phyloP scores from a whole-genome alignment of 2,113 vertebrate genomes.

The Dasyprocta punctata region DNA sequence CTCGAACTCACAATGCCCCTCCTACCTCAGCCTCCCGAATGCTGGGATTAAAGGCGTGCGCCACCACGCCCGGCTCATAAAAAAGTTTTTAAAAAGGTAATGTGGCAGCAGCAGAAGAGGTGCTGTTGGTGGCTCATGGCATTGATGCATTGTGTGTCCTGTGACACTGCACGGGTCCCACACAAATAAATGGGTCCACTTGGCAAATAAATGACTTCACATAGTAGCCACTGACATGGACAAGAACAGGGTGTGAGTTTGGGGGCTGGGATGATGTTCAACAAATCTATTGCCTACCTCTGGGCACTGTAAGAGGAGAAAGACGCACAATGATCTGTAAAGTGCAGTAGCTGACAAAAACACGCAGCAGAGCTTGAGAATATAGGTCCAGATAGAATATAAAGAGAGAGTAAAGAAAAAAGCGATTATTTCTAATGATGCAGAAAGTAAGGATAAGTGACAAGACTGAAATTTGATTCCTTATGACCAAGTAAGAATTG shows the following conservation, averaged over 20 bases:
- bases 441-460: neutral
- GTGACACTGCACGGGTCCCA: neutral
- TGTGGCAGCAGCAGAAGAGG: neutral
- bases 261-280: neutral
- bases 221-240: neutral
- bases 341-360: neutral
- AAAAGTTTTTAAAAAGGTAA: neutral
- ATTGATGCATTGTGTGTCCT: neutral
- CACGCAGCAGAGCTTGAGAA: neutral
- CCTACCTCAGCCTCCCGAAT: no score
- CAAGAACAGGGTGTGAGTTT: neutral
- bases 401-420: neutral
- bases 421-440: neutral
- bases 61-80: no score
- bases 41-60: no score
- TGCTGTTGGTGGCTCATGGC: fast-evolving
- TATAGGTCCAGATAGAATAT: neutral
- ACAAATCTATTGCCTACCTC: neutral
- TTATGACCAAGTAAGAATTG: neutral
- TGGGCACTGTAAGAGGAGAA: neutral
- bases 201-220: neutral
- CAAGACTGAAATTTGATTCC: neutral
- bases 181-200: neutral
- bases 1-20: no score
- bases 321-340: neutral